Conservation (phyloP, 2,113 vertebrate species). For the Scolopax mira region DNA sequence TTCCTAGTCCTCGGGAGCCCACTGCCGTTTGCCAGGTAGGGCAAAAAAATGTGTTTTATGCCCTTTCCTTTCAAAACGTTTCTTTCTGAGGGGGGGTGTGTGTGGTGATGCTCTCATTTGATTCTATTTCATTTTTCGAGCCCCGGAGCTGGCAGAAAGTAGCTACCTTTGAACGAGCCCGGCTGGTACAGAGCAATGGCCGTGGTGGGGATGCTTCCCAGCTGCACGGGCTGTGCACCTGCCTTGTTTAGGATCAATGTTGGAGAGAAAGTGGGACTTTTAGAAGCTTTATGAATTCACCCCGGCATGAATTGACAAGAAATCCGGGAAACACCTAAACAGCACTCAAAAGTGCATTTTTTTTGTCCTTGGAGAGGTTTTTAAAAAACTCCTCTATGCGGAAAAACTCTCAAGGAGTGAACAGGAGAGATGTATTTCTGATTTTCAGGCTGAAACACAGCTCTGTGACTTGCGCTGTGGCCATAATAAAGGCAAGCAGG, state of each 20-base stretch:
- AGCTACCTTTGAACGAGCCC: background rate
- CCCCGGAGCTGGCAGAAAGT: background rate
- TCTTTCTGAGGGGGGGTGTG: background rate
- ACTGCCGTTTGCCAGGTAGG: background rate
- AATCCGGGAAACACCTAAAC: background rate
- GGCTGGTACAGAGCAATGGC: background rate
- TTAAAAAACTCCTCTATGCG: background rate
- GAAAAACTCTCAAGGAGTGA: background rate
- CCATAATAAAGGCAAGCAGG: background rate
- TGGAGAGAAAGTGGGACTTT: background rate
- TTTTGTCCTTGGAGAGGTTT: background rate
- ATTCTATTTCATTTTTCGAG: background rate
- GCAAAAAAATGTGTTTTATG: background rate
- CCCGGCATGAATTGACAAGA: background rate
- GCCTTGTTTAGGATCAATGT: background rate
- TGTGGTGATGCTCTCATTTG: background rate
- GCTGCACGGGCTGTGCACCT: background rate
- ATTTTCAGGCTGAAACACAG: conserved; percentile 49
- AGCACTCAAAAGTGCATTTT: background rate
- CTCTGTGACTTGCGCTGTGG: background rate
- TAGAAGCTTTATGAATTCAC: background rate
- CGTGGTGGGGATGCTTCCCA: background rate
- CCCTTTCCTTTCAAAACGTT: background rate
- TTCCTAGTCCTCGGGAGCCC: background rate
- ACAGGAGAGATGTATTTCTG: background rate